Percentiles rank a stretch among this genome's conserved stretches.
Evolutionary conservation across 1,140 invertebrate genomes (phyloP).

Genomic region (Himalopsyche phryganea): DNA sequence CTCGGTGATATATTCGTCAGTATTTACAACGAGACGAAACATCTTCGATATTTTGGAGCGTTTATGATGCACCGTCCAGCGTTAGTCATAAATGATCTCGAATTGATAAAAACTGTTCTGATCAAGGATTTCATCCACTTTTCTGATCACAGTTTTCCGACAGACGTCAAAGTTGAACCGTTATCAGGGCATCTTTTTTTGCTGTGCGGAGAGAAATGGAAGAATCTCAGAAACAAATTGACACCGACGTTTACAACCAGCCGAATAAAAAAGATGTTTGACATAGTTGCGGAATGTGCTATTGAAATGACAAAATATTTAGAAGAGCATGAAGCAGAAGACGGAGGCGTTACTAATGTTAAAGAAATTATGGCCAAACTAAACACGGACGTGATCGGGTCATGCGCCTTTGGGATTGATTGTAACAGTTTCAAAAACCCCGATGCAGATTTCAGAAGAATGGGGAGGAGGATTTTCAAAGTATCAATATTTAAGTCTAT

Average conservation of each 20-base stretch:
- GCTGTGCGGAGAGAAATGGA: conserved; percentile 43
- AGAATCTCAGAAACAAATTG: conserved; percentile 35
- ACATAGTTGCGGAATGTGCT: conserved; percentile 42
- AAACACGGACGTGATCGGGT: conserved; percentile 62
- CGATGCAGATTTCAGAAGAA: conserved; percentile 53
- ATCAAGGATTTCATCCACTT: conserved; percentile 58
- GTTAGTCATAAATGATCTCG: conserved; percentile 54
- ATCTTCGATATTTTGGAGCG: conserved; percentile 8
- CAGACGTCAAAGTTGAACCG: conserved; percentile 50
- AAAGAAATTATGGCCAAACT: conserved; percentile 56
- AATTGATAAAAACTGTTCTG: conserved; percentile 58
- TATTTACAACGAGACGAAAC: conserved; percentile 14
- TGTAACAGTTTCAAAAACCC: conserved; percentile 57
- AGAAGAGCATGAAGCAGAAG: conserved; percentile 41
- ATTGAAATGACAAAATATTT: conserved; percentile 35
- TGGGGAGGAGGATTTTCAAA: conserved; percentile 42
- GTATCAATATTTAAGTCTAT: conserved; percentile 13
- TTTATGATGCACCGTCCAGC: conserved; percentile 47
- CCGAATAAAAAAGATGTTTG: conserved; percentile 40
- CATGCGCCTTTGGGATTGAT: conserved; percentile 60
- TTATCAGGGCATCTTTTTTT: conserved; percentile 47
- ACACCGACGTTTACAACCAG: conserved; percentile 39
- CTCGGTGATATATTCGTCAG: conserved; percentile 20
- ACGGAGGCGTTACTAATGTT: conserved; percentile 46
- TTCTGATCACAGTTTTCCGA: conserved; percentile 45